Conservation (phyloP, 2,888 invertebrate genomes). For the Meandrusa payeni region DNA sequence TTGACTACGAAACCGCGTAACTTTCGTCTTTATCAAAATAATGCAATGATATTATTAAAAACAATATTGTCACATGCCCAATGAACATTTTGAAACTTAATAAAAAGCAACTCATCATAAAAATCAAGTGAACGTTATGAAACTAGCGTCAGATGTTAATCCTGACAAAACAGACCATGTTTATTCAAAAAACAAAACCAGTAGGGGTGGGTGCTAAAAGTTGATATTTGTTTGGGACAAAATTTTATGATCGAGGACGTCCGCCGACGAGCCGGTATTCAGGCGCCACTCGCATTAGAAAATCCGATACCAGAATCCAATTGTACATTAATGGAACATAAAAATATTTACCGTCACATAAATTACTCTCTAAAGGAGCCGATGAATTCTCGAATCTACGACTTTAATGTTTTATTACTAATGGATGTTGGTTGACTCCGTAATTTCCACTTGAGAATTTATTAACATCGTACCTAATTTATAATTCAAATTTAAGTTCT, state of each 20-base stretch:
- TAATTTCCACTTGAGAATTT: slow-evolving; percentile 52
- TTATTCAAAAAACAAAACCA: slow-evolving; percentile 68
- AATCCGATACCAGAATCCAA: slow-evolving; percentile 68
- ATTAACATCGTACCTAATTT: slow-evolving; percentile 43
- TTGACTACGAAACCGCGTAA: too few relatives aligned
- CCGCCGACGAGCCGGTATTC: slow-evolving; percentile 51
- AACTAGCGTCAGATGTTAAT: slow-evolving; percentile 51
- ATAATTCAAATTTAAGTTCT: slow-evolving; percentile 39
- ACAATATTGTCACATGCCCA: too few relatives aligned
- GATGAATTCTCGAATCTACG: slow-evolving; percentile 65
- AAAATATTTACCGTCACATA: slow-evolving; percentile 75
- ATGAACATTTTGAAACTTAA: too few relatives aligned
- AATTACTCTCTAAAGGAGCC: slow-evolving; percentile 72
- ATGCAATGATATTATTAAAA: too few relatives aligned
- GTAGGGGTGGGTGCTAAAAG: slow-evolving; percentile 58
- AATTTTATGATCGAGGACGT: slow-evolving; percentile 67
- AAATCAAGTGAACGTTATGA: slow-evolving; percentile 53
- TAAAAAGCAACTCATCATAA: too few relatives aligned
- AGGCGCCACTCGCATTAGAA: slow-evolving; percentile 76
- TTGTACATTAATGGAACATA: slow-evolving; percentile 72
- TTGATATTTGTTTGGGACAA: slow-evolving; percentile 69
- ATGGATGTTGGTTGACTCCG: slow-evolving; percentile 57
- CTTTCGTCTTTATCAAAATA: too few relatives aligned
- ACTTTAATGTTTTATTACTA: slow-evolving; percentile 66
- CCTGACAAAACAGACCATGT: slow-evolving; percentile 61